Evolutionary conservation across 2,797 vertebrate genomes (phyloP).

Genomic region (Sebastes cheni): DNA sequence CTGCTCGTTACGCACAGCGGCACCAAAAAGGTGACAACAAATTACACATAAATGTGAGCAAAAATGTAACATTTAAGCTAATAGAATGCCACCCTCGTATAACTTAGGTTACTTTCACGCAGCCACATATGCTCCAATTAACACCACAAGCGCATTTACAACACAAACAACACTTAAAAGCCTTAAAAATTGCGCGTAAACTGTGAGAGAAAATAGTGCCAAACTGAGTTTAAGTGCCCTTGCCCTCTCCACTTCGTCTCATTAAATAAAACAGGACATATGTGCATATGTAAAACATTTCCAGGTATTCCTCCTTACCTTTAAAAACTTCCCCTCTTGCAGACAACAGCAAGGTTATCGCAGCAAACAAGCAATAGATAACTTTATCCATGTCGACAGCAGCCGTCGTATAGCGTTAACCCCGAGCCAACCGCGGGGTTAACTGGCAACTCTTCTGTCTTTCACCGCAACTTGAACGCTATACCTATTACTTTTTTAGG

Average conservation of each 20-base stretch:
- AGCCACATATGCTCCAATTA: not conserved
- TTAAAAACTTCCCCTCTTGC: conserved; percentile 82
- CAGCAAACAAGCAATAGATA: conserved; percentile 78
- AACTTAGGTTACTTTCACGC: not conserved
- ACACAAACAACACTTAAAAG: not conserved
- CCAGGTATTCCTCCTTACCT: conserved; percentile 75
- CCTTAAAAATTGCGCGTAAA: not conserved
- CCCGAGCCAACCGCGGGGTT: conserved; percentile 73
- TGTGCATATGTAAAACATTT: not conserved
- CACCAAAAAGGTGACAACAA: conserved; percentile 23
- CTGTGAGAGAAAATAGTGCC: not conserved
- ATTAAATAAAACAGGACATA: not conserved
- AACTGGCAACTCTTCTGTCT: conserved; percentile 68
- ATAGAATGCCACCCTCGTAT: not conserved
- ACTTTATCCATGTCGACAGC: conserved; percentile 86
- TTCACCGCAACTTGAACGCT: conserved; percentile 59
- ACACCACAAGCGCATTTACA: not conserved
- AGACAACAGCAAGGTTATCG: conserved; percentile 78
- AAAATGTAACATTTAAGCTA: not conserved
- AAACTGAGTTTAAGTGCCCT: conserved; percentile 26
- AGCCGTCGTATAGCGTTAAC: conserved; percentile 64
- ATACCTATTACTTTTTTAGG: conserved; percentile 39
- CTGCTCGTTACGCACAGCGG: conserved; percentile 44
- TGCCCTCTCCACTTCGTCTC: not conserved
- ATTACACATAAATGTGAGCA: not conserved